Evolutionary conservation across 2,113 vertebrate species (phyloP).

Genomic region (Pyxicephalus adspersus): DNA sequence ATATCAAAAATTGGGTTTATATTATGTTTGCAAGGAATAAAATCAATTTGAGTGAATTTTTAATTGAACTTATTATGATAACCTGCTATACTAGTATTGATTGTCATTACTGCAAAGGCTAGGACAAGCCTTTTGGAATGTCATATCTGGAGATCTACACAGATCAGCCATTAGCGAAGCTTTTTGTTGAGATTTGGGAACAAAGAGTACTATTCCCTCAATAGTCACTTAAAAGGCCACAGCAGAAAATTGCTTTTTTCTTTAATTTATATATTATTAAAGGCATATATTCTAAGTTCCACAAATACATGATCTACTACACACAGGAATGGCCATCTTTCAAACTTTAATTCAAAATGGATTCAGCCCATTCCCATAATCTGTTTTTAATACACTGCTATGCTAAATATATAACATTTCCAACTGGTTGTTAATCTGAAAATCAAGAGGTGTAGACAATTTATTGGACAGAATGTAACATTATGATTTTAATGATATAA

Average conservation of each 20-base stretch:
- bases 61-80: too few species aligned
- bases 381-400: constrained; percentile 42
- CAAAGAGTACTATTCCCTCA: not conserved
- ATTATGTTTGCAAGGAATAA: too few species aligned
- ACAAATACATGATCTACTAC: constrained; percentile 41
- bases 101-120: too few species aligned
- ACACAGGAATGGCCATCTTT: constrained; percentile 34
- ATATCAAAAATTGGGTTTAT: too few species aligned
- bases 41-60: too few species aligned
- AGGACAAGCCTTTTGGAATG: too few species aligned
- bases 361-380: constrained; percentile 21
- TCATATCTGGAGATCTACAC: too few species aligned
- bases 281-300: constrained; percentile 9
- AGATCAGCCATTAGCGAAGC: too few species aligned
- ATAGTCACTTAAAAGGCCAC: not conserved
- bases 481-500: constrained; percentile 56
- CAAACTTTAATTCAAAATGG: constrained; percentile 18
- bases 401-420: constrained; percentile 51
- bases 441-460: constrained; percentile 55
- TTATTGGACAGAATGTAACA: constrained; percentile 55
- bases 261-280: constrained; percentile 23
- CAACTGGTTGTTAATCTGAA: constrained; percentile 52
- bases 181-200: too few species aligned
- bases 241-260: not conserved
- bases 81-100: too few species aligned